These are phyloP conservation scores for Podarcis siculus DNA, from an alignment of 2,797 vertebrate species.

Conservation along the genomic window DNA sequence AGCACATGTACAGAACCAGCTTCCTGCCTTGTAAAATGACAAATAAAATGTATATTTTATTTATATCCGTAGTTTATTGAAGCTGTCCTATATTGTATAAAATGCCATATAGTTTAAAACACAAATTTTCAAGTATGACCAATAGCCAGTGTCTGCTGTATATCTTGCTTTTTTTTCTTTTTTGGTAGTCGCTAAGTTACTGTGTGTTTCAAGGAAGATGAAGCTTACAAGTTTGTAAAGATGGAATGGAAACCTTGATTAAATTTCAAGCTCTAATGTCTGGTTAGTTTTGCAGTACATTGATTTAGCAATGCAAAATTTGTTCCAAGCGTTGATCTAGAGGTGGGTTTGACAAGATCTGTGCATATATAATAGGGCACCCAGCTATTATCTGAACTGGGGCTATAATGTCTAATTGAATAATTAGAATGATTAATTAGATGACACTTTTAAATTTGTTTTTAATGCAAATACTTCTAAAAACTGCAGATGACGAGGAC, in stretches of 20 bases:
- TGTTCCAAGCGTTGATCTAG: background rate
- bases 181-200: background rate
- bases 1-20: conserved; percentile 57
- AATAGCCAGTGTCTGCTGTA: background rate
- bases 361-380: background rate
- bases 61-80: conserved; percentile 47
- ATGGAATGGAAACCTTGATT: conserved; percentile 18
- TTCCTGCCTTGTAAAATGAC: conserved; percentile 29
- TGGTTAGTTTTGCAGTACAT: background rate
- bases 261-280: background rate
- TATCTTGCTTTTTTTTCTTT: background rate
- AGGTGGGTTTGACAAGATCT: background rate
- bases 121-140: conserved; percentile 42
- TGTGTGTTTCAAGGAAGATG: background rate
- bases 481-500: no score
- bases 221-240: conserved; percentile 18
- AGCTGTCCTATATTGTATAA: conserved; percentile 25
- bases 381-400: background rate
- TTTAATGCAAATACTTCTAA: no score
- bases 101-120: conserved; percentile 48
- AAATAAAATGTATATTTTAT: conserved; percentile 45
- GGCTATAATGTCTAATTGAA: background rate
- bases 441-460: no score
- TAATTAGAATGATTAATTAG: background rate
- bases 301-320: background rate